Evolutionary conservation across 2,888 invertebrate genomes (phyloP).

Genomic region (Blastobasis lacticolella): DNA sequence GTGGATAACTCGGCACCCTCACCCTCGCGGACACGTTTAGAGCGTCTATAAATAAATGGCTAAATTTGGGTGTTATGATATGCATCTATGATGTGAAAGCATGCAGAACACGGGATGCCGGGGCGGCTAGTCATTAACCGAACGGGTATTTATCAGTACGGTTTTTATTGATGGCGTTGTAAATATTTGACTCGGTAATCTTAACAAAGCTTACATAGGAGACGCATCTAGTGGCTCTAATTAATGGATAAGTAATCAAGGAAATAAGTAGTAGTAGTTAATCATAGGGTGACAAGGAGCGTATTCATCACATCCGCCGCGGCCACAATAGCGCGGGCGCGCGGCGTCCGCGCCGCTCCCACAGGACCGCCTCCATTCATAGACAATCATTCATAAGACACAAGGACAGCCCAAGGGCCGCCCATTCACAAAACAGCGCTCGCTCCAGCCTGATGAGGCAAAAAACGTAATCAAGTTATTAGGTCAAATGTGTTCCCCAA

Average conservation of each 20-base stretch:
- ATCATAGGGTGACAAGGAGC: not conserved
- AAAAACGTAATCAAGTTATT: constrained; percentile 36
- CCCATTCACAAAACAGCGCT: constrained; percentile 41
- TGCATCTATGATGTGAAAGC: constrained; percentile 23
- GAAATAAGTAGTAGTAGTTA: not conserved
- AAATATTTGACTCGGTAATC: too few relatives aligned
- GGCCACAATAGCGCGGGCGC: not conserved
- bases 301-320: not conserved
- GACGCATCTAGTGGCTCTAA: too few relatives aligned
- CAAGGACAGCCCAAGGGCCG: constrained; percentile 42
- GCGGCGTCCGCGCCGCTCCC: not conserved
- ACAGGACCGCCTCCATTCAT: constrained; percentile 13
- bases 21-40: constrained; percentile 17
- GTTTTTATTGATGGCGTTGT: too few relatives aligned
- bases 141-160: too few relatives aligned
- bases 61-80: constrained; percentile 25
- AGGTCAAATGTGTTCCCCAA: constrained; percentile 42
- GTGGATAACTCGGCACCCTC: constrained; percentile 19
- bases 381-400: constrained; percentile 43
- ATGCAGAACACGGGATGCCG: constrained; percentile 11
- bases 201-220: too few relatives aligned
- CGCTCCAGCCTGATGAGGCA: constrained; percentile 31
- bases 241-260: too few relatives aligned
- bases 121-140: not conserved
- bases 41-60: constrained; percentile 32